These are phyloP conservation scores for Garrulus glandarius DNA, from an alignment of 2,797 vertebrate species.

Conservation along the genomic window DNA sequence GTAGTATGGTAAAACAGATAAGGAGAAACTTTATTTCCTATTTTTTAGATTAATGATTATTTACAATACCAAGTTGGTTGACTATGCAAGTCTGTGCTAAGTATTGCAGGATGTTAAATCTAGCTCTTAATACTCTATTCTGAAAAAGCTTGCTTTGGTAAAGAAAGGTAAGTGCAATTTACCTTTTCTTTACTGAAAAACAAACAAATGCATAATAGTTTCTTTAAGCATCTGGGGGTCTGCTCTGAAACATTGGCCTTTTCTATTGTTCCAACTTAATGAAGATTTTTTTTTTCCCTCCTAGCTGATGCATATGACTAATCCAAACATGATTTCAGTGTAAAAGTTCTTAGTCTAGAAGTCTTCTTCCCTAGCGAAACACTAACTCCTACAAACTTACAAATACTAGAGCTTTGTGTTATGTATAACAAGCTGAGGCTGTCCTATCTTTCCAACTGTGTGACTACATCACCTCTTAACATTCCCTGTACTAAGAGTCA, in stretches of 20 bases:
- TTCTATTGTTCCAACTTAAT: not conserved
- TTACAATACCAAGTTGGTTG: not conserved
- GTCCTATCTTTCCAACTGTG: not conserved
- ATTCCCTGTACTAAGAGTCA: not conserved
- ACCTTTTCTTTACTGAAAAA: constrained; percentile 35
- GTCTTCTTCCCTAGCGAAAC: not conserved
- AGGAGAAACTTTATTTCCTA: not conserved
- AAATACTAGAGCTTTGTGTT: not conserved
- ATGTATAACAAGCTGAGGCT: not conserved
- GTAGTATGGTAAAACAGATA: not conserved
- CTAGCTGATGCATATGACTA: not conserved
- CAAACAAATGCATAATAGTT: not conserved
- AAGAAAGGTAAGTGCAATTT: constrained; percentile 39
- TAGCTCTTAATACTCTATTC: constrained; percentile 45
- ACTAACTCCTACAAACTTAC: not conserved
- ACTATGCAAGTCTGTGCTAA: not conserved
- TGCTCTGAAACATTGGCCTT: not conserved
- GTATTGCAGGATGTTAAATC: constrained; percentile 14
- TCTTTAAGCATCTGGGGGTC: not conserved
- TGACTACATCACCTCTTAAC: not conserved
- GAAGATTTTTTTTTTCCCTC: not conserved
- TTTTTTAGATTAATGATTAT: not conserved
- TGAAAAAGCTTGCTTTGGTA: constrained; percentile 54
- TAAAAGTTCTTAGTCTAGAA: not conserved
- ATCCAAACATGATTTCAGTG: not conserved